Evolutionary conservation across 2,113 vertebrate genomes (phyloP), one percentile per base, ranked within the genome.

Genomic region (Actenoides lindsayi): DNA sequence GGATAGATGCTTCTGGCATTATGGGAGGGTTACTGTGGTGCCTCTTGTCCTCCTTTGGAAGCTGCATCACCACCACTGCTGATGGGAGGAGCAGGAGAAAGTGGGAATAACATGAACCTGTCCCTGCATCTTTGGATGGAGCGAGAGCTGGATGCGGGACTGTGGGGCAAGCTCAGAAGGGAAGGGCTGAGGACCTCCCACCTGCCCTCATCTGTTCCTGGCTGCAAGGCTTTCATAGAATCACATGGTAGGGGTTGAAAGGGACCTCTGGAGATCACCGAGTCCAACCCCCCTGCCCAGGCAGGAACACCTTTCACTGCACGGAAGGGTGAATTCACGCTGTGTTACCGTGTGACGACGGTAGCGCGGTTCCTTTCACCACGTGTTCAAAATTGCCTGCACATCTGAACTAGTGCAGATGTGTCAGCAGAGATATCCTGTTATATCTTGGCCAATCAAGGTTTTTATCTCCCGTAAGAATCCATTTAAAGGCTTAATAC

Each of bases 121-220:
- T 27, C 67, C 33, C 42, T 73, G 27, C 48, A 37, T 59, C 67
- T 54, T 25, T 23, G 67, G 42, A 54, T 10, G 11, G 50, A 74
- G 37, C 39, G 44, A 13, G 69, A 80, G 13, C 19, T 63, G 41
- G 10, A 5, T 11, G 3, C n/a, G 53, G 76, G 60, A 17, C 27
- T 0, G 0, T 41, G n/a, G 39, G 27, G 21, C 59, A 65, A 53
- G 17, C 28, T 25, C 0, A 0, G 35, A 6, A 35, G 41, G 23
- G 60, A 41, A 28, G 37, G 54, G 42, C 16, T 67, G 1, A 1
- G 33, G 23, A 37, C 8, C 6, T 11, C 24, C 37, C 0, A 0
- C 25, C 23, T 51, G 5, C 37, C 28, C 41, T 44, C 0, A 0
- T 62, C 21, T 50, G 11, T 70, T 53, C 25, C 60, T 78, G 50